Conservation (phyloP, 2,113 vertebrate genomes). For the Ceratotherium simum region DNA sequence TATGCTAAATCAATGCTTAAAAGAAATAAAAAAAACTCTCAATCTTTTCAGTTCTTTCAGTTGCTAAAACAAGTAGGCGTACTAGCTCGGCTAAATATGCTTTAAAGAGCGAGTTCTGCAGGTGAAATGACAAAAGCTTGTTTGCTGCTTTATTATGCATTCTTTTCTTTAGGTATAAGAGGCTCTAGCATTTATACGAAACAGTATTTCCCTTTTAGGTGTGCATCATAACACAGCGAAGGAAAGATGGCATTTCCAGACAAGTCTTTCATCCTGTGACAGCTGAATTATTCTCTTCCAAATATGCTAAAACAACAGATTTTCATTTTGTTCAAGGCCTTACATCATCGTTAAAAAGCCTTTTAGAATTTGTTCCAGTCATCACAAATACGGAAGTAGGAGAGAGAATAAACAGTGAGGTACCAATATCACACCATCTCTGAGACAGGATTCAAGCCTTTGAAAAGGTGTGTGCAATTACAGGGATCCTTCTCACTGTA, state of each 20-base stretch:
- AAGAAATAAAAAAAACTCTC: conserved; percentile 29
- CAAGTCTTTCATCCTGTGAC: conserved; percentile 81
- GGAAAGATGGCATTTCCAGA: conserved; percentile 80
- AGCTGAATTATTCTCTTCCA: conserved; percentile 83
- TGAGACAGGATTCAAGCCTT: conserved; percentile 73
- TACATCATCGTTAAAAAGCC: conserved; percentile 77
- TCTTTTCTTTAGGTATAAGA: conserved; percentile 65
- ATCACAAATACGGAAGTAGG: conserved; percentile 73
- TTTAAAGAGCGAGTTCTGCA: conserved; percentile 64
- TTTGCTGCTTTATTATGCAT: conserved; percentile 57
- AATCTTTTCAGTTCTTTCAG: conserved; percentile 63
- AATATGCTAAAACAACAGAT: conserved; percentile 84
- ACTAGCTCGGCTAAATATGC: conserved; percentile 41
- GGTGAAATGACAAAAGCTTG: conserved; percentile 63
- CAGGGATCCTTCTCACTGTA: conserved; percentile 70
- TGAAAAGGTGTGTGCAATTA: conserved; percentile 78
- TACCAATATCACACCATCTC: conserved; percentile 27
- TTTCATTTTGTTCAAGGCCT: conserved; percentile 76
- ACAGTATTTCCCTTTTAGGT: conserved; percentile 73
- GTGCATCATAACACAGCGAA: conserved; percentile 57
- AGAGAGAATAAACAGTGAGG: conserved; percentile 65
- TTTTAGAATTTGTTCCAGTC: conserved; percentile 80
- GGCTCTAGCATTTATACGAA: conserved; percentile 63
- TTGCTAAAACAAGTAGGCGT: conserved; percentile 68
- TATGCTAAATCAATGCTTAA: conserved; percentile 76